Base-by-base conservation (phyloP, 2,797 vertebrate genomes). In the Halcyon chelicuti region DNA sequence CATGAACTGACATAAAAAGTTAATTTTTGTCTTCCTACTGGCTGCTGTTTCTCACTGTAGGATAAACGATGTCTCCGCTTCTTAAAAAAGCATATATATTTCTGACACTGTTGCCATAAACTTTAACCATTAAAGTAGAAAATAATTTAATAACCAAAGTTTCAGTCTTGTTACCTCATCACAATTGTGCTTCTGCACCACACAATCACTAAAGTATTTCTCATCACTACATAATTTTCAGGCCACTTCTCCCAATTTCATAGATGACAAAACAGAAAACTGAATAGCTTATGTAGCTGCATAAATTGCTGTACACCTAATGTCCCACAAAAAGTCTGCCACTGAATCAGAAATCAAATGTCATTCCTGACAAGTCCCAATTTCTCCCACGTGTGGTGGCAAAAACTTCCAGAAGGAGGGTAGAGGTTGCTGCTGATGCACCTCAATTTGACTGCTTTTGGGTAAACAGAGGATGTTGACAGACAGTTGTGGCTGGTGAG, bases 191-290 rank as follows among this genome's bases (percentile, higher is more conserved):
- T 71, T 86, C 65, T 75, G 60, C 46, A 89, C 28, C 22, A 28
- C 14, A 72, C 25, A 83, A 55, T 73, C 47, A 61, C 81, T 33
- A 28, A 66, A 79, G 29, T 62, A 74, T 87, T 95, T 79, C 55
- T 83, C 61, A 76, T 39, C 12, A 4, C 68, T 67, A 51, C 54
- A 44, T 82, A 46, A 83, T 85, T 91, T 78, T 80, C 94, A 90
- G 87, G 76, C 44, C 73, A 39, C 66, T 89, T 77, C 84, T 90
- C 68, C 66, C 18, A 61, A 26, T 86, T 88, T 95, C 68, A 88
- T 21, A 90, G 52, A 63, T 46, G 86, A 65, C 52, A 86, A 93
- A 39, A 47, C 75, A 94, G 47, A 67, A 79, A 88, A 49, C 47
- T 44, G 61, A 57, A 71, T 1, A 63, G 65, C 31, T 86, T 39